Evolutionary conservation across 2,113 vertebrate genomes (phyloP).

Genomic region (Dicentrarchus labrax): DNA sequence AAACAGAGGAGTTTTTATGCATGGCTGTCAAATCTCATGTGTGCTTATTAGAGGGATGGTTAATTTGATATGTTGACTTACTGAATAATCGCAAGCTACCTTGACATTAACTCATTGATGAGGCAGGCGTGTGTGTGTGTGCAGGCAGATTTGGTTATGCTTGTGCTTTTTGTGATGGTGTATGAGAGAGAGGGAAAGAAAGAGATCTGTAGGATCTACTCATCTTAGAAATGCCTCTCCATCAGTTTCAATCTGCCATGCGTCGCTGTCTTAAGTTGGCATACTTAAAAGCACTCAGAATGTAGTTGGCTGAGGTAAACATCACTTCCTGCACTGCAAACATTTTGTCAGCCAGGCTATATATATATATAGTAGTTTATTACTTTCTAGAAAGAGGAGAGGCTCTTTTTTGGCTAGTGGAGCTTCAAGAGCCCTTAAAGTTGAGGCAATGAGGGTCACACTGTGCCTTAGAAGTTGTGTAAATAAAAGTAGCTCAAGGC

Average conservation of each 20-base stretch:
- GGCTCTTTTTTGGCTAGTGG: not conserved
- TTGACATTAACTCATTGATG: constrained; percentile 74
- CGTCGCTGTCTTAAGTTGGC: not conserved
- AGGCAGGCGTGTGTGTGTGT: constrained; percentile 46
- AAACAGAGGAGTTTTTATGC: constrained; percentile 79
- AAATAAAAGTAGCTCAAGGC: constrained; percentile 41
- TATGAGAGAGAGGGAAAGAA: not conserved
- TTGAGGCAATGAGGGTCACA: constrained; percentile 28
- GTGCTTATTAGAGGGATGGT: constrained; percentile 80
- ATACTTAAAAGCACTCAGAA: not conserved
- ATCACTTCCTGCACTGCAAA: not conserved
- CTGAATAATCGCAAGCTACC: constrained; percentile 69
- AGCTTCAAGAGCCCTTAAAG: constrained; percentile 15
- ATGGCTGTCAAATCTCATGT: constrained; percentile 82
- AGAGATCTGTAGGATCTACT: constrained; percentile 9
- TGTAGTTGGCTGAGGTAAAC: constrained; percentile 3
- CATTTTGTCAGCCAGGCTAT: constrained; percentile 2
- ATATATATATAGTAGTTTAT: constrained; percentile 14
- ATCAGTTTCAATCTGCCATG: constrained; percentile 19
- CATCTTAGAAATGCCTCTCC: constrained; percentile 2
- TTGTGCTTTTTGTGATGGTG: constrained; percentile 28
- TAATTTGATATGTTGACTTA: constrained; percentile 70
- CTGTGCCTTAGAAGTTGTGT: constrained; percentile 36
- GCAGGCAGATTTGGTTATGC: constrained; percentile 16
- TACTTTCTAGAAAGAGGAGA: not conserved